Base-by-base conservation (phyloP, 2,113 vertebrate species). In the Holacanthus passer region DNA sequence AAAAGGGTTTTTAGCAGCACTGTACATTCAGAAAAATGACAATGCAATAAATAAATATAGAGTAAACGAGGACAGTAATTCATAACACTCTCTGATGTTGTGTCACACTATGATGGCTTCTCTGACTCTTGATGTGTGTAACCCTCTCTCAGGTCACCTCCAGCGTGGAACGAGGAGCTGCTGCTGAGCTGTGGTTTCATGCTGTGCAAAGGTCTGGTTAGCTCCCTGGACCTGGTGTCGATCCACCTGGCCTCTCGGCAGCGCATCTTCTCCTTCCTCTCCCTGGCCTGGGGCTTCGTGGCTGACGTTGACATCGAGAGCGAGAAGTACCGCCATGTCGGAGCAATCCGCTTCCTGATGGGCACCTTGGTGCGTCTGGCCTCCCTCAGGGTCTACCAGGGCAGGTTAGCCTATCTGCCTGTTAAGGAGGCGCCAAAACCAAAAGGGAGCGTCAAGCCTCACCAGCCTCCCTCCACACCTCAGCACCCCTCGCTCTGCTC, bases 221-320 rank as follows among this genome's bases (percentile, higher is more conserved):
- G 95, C 0, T 94, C 95, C 58, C 84, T 98, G 95, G 97, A 97
- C 92, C 94, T 99, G 76, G 95, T 97, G 19, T 98, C 97, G 0
- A 82, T 99, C 79, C 95, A 91, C 81, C 92, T 94, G 0, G 91
- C 93, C 64, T 96, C 96, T 0, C 94, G 90, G 24, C 92, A 87
- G 45, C 96, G 89, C 22, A 83, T 97, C 89, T 97, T 96, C 93
- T 97, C 97, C 24, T 96, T 97, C 90, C 96, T 97, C 2, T 96
- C 96, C 73, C 89, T 98, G 22, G 94, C 97, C 53, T 99, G 98
- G 98, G 98, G 98, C 75, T 98, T 99, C 37, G 94, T 99, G 62
- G 97, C 98, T 0, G 98, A 99, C 0, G 97, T 99, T 32, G 98
- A 99, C 91, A 95, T 98, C 4, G 97, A 98, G 88, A 99, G 97